Conservation (phyloP, 2,113 vertebrate genomes). For the Chionomys nivalis region DNA sequence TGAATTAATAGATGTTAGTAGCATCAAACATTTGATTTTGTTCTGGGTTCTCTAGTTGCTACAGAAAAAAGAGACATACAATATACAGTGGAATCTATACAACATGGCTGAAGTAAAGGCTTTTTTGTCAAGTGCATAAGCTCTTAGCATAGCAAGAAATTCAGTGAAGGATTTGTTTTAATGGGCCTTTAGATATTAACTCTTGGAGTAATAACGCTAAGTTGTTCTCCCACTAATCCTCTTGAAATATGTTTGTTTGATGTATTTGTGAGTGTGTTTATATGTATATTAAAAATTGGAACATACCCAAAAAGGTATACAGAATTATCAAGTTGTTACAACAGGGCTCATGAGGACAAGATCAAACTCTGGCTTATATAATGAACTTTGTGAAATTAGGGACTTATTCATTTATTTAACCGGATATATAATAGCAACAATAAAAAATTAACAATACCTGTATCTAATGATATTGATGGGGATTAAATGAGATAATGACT, state of each 20-base stretch:
- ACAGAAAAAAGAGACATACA: neutral
- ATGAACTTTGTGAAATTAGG: neutral
- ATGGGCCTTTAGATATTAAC: neutral
- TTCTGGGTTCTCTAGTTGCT: neutral
- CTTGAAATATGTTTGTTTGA: neutral
- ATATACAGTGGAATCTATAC: neutral
- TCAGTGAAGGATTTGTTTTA: conserved; percentile 27
- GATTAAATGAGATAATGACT: neutral
- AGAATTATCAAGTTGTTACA: neutral
- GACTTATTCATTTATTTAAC: neutral
- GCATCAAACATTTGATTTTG: neutral
- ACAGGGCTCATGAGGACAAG: neutral
- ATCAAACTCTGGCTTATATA: neutral
- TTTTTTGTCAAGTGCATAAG: neutral
- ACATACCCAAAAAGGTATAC: neutral
- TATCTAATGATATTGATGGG: neutral
- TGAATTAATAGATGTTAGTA: neutral
- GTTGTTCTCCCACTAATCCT: neutral
- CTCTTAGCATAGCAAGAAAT: neutral
- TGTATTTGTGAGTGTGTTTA: neutral
- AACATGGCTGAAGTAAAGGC: neutral
- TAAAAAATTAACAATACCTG: neutral
- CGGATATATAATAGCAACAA: neutral
- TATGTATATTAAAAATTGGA: neutral
- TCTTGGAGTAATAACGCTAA: neutral